Base-by-base conservation (phyloP, 2,888 invertebrate genomes). In the Ochlodes sylvanus region DNA sequence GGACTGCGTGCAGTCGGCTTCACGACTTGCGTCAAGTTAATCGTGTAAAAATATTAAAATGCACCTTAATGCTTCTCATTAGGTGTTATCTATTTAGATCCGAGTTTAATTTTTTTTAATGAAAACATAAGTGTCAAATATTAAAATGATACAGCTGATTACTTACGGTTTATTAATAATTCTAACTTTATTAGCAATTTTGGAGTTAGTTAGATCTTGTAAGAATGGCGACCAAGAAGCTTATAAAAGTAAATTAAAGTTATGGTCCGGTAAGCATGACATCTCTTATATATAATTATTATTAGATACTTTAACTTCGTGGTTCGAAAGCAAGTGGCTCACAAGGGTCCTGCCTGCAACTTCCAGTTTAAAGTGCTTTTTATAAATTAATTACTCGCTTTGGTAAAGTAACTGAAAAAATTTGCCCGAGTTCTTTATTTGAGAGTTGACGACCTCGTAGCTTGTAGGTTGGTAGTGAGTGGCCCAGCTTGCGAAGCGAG, bases 121-220 rank as follows among this genome's bases (percentile, higher is more conserved):
- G 10, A 52, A n/a, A 10, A 52, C 9, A n/a, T 6, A 50, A 54
- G 54, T 54, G 54, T 14, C 19, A 12, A 54, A 32, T 32, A 21
- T 7, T 7, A 54, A 47, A 74, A 87, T 88, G 87, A 72, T 86
- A 47, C 79, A 80, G 70, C 69, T 86, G 50, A 77, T 86, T 14
- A 74, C 86, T 17, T 84, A 77, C 69, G 74, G 77, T 73, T 74
- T 86, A 56, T 70, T 87, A 44, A 72, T 81, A 41, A 77, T 84
- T 34, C 61, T 86, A 66, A 79, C 82, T 7, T 58, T 84, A 21
- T 68, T 87, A 60, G 85, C 85, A 0, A 47, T 83, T 19, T 76
- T 85, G n/a, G 87, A 86, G 68, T 42, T 81, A 7, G 63, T 84
- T 34, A 77, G 82, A 63, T 72, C 79, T 27, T 86, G 81, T 57